A percentile compares a stretch with the other conserved stretches of the same genome.
These are phyloP conservation scores for Branchinecta sandiegonensis DNA, from an alignment of 2,888 invertebrate genomes.

Conservation along the genomic window DNA sequence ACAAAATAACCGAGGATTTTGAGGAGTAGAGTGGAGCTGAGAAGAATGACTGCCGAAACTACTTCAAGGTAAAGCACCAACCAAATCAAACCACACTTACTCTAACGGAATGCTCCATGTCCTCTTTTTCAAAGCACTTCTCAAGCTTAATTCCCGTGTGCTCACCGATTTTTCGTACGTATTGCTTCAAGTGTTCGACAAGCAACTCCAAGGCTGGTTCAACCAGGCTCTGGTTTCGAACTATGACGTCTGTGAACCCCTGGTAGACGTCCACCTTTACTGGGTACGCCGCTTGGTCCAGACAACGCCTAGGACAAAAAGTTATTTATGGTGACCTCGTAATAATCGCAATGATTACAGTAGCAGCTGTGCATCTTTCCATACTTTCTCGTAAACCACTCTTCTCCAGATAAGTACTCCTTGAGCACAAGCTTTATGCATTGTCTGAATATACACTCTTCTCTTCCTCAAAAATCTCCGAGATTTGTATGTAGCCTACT, in stretches of 20 bases:
- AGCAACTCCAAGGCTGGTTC: not conserved
- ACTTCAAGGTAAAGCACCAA: no score
- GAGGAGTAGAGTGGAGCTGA: no score
- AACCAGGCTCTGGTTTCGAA: constrained; percentile 1
- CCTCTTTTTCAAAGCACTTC: constrained; percentile 7
- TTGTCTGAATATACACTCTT: no score
- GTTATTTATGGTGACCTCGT: not conserved
- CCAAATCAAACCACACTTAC: not conserved
- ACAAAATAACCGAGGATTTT: no score
- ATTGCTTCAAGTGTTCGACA: not conserved
- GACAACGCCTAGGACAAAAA: not conserved
- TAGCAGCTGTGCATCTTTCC: no score
- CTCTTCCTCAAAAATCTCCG: no score
- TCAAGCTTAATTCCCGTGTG: constrained; percentile 1
- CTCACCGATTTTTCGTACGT: not conserved
- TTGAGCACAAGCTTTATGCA: no score
- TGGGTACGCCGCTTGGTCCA: not conserved
- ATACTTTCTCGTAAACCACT: no score
- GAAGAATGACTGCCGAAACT: no score
- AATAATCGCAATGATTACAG: not conserved
- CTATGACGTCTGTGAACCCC: not conserved
- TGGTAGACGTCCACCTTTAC: not conserved
- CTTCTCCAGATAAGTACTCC: no score
- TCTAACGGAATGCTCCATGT: not conserved
- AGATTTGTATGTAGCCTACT: no score